Conservation (phyloP, 37 sponge, comb jelly and placozoan genomes). For the Axinella damicornis region DNA sequence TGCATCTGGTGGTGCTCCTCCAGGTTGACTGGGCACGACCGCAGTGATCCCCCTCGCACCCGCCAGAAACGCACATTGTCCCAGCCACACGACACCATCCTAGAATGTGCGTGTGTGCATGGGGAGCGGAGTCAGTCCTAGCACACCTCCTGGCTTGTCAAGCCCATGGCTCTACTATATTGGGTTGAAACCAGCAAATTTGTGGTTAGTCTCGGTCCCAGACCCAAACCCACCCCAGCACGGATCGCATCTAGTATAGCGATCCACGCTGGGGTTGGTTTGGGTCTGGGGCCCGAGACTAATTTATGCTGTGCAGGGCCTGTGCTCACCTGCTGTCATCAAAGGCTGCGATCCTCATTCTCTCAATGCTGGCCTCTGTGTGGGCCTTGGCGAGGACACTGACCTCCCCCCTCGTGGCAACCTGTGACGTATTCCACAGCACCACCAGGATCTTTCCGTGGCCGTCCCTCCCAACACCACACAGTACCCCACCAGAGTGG, state of each 20-base stretch:
- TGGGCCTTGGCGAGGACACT: slow-evolving; percentile 64
- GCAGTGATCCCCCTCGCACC: slow-evolving; percentile 49
- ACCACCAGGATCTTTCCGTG: slow-evolving; percentile 70
- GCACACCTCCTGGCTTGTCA: too few species aligned
- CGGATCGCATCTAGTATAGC: too few species aligned
- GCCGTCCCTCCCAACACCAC: slow-evolving; percentile 76
- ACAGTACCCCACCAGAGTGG: slow-evolving; percentile 69
- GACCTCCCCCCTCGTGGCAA: slow-evolving; percentile 34
- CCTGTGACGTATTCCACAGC: slow-evolving; percentile 67
- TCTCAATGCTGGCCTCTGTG: slow-evolving; percentile 73
- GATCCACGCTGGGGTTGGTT: too few species aligned
- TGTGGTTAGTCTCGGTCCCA: too few species aligned
- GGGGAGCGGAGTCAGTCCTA: too few species aligned
- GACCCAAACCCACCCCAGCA: too few species aligned
- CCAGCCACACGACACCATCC: slow-evolving; percentile 92
- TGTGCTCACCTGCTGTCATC: slow-evolving; percentile 79
- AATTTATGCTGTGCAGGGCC: too few species aligned
- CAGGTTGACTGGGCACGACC: slow-evolving; percentile 87
- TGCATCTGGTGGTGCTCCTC: slow-evolving; percentile 74
- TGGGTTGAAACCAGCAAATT: too few species aligned
- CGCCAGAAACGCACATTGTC: slow-evolving; percentile 92
- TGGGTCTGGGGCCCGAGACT: too few species aligned
- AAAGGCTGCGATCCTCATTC: slow-evolving; percentile 78
- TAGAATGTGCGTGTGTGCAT: slow-evolving; percentile 1
- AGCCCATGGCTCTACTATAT: too few species aligned